These are phyloP conservation scores for Callaeas wilsoni DNA, from an alignment of 2,113 vertebrate genomes.

Conservation along the genomic window DNA sequence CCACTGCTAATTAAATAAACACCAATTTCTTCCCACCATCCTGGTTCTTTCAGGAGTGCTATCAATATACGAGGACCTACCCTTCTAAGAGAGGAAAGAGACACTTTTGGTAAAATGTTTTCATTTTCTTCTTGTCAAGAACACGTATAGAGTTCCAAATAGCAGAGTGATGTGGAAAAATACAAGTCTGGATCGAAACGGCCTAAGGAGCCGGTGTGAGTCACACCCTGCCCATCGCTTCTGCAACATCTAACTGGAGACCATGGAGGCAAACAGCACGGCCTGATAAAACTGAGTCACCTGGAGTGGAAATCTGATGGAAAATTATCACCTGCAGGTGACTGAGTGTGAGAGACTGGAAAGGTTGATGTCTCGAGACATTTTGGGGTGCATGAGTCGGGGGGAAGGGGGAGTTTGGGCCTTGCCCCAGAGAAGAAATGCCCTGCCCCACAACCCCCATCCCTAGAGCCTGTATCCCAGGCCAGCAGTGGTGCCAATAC, in stretches of 20 bases:
- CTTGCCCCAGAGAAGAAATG: not conserved
- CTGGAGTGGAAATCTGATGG: not conserved
- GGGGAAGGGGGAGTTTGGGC: not conserved
- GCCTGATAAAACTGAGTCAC: not conserved
- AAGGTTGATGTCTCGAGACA: accelerated
- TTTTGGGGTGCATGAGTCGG: not conserved
- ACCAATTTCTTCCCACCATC: not conserved
- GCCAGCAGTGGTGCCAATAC: not conserved
- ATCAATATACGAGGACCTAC: not conserved
- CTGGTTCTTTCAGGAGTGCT: not conserved
- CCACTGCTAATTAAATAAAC: not conserved
- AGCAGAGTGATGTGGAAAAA: not conserved
- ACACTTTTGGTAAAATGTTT: not conserved
- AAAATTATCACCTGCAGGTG: not conserved
- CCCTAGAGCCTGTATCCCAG: not conserved
- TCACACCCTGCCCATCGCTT: not conserved
- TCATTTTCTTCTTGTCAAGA: not conserved
- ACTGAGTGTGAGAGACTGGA: not conserved
- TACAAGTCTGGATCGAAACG: not conserved
- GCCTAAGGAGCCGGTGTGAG: not conserved
- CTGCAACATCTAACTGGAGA: not conserved
- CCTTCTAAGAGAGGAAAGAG: not conserved
- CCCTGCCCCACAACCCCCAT: not conserved
- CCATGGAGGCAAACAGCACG: not conserved
- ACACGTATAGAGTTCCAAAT: not conserved